These are phyloP conservation scores for Lissocephala sabroskyi DNA, from an alignment of 2,888 invertebrate genomes.

Conservation along the genomic window DNA sequence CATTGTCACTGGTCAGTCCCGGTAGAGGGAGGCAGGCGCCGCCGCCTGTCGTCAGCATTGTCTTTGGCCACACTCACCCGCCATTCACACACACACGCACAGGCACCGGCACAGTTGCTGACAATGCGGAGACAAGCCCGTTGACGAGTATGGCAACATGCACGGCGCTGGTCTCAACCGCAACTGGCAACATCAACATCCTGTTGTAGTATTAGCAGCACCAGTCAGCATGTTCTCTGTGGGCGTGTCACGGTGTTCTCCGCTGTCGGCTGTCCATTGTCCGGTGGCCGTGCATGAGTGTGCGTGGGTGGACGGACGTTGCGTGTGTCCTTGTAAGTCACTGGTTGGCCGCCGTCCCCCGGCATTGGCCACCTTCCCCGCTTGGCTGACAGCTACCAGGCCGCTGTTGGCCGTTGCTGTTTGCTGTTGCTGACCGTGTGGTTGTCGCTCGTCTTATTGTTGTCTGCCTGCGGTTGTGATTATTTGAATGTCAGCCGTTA, in stretches of 20 bases:
- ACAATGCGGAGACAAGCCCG: constrained; percentile 50
- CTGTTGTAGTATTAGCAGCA: constrained; percentile 46
- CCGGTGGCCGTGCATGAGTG: constrained; percentile 1
- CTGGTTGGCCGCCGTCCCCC: constrained; percentile 27
- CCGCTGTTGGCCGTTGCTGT: constrained; percentile 14
- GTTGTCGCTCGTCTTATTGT: no score
- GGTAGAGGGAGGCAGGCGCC: no score
- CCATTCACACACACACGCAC: constrained; percentile 5
- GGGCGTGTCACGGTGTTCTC: neutral
- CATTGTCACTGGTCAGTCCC: constrained; percentile 1
- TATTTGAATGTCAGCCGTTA: constrained; percentile 47
- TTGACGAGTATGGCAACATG: constrained; percentile 37
- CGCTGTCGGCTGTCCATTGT: no score
- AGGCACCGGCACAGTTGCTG: constrained; percentile 37
- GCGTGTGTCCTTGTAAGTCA: constrained; percentile 43
- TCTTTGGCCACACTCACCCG: constrained; percentile 29
- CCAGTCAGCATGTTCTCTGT: constrained; percentile 3
- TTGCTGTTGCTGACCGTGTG: constrained; percentile 7
- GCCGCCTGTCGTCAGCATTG: constrained; percentile 20
- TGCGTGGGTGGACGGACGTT: constrained; percentile 3
- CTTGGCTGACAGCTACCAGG: constrained; percentile 44
- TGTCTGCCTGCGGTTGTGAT: constrained; percentile 45
- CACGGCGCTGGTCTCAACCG: constrained; percentile 31
- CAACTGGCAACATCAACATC: constrained; percentile 47
- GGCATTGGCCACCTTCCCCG: constrained; percentile 32